Evolutionary conservation across 2,888 invertebrate species (phyloP).

Genomic region (Schizaphis graminum): DNA sequence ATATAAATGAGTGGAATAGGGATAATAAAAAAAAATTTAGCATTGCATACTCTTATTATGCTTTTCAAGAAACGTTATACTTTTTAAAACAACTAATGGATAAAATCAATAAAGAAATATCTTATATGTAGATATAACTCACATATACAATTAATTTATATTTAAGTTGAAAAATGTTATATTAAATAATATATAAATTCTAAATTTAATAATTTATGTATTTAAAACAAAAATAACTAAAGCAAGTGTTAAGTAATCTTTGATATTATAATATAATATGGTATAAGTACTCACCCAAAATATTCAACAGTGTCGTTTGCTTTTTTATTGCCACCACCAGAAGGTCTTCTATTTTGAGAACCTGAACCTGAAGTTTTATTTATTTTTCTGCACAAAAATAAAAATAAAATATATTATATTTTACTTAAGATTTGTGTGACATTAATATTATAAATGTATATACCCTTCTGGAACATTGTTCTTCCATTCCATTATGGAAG

Average conservation of each 20-base stretch:
- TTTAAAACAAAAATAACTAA: background rate
- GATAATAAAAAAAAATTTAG: too few relatives aligned
- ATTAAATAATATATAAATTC: background rate
- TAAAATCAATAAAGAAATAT: too few relatives aligned
- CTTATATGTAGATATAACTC: too few relatives aligned
- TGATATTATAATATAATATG: too few relatives aligned
- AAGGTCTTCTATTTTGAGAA: conserved; percentile 60
- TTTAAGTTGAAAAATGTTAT: too few relatives aligned
- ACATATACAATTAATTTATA: too few relatives aligned
- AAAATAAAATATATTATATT: background rate
- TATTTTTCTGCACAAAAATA: conserved; percentile 35
- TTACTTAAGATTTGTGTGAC: background rate
- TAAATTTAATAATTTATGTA: background rate
- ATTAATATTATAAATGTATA: conserved; percentile 5
- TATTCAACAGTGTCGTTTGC: conserved; percentile 60
- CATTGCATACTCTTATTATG: too few relatives aligned
- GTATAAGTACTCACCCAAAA: conserved; percentile 51
- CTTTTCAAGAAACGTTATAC: too few relatives aligned
- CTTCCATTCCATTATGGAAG: conserved; percentile 65
- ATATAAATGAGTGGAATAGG: too few relatives aligned
- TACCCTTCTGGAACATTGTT: conserved; percentile 61
- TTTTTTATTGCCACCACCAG: conserved; percentile 55
- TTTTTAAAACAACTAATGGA: too few relatives aligned
- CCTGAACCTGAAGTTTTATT: conserved; percentile 28
- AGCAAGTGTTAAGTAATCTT: background rate